These are phyloP conservation scores for Myotis findleyi DNA, from an alignment of 2,797 vertebrate species.

Conservation along the genomic window DNA sequence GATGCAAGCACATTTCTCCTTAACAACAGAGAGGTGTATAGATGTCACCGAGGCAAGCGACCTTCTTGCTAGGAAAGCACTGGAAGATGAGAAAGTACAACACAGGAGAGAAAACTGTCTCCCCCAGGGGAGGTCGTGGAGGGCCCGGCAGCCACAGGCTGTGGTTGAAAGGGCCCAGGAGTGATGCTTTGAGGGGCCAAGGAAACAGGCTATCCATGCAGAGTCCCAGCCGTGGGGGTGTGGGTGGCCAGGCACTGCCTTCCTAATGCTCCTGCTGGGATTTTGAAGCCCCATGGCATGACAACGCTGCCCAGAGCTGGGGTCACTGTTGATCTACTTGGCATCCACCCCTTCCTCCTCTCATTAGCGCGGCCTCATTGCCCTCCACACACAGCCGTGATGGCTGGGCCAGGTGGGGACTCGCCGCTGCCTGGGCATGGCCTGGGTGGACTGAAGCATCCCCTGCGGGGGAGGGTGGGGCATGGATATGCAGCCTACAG, in stretches of 20 bases:
- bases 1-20: neutral
- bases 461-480: no score
- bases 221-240: neutral
- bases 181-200: neutral
- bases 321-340: neutral
- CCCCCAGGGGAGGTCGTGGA: accelerated
- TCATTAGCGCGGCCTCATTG: neutral
- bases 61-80: neutral
- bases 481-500: neutral
- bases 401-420: neutral
- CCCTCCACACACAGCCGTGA: neutral
- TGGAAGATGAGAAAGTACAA: neutral
- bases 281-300: neutral
- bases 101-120: neutral
- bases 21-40: no score
- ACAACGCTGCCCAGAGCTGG: neutral
- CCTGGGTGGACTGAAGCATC: no score
- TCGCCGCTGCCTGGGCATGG: neutral
- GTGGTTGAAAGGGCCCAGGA: neutral
- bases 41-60: neutral
- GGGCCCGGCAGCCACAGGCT: no score
- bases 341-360: neutral
- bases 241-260: neutral
- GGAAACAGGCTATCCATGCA: neutral
- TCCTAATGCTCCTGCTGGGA: neutral